Percentiles rank a stretch among this genome's conserved stretches.
Conservation (phyloP, 2,113 vertebrate species). For the Anhinga rufa region DNA sequence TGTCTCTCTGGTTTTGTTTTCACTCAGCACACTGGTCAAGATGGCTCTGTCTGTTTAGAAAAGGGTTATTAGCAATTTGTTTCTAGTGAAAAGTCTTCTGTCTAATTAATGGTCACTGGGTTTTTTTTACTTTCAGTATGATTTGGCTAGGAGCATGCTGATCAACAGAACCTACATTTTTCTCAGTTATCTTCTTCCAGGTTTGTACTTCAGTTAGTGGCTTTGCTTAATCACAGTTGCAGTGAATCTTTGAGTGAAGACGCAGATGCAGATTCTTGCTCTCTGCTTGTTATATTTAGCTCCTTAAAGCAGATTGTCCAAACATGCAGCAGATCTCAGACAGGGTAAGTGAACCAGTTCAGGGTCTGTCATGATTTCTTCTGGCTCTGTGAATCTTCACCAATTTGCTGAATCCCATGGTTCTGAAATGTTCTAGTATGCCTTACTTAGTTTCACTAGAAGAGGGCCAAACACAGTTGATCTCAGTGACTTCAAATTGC, state of each 20-base stretch:
- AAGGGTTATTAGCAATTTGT: not conserved
- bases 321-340: not conserved
- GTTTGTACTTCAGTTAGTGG: not conserved
- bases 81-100: not conserved
- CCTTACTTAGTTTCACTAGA: not conserved
- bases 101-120: not conserved
- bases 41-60: not conserved
- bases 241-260: not conserved
- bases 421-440: not conserved
- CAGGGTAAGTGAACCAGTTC: not conserved
- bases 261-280: not conserved
- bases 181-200: not conserved
- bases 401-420: not conserved
- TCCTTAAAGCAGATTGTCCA: not conserved
- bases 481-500: not conserved
- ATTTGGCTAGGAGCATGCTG: not conserved
- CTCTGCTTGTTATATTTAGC: not conserved
- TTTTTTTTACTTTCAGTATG: not conserved
- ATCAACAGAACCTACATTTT: not conserved
- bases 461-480: not conserved
- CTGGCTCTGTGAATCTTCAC: not conserved
- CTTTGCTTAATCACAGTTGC: not conserved
- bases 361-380: not conserved
- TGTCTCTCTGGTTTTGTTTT: not conserved
- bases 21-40: not conserved